Base-by-base conservation (phyloP, 2,797 vertebrate genomes). In the Emydoidea blandingii region DNA sequence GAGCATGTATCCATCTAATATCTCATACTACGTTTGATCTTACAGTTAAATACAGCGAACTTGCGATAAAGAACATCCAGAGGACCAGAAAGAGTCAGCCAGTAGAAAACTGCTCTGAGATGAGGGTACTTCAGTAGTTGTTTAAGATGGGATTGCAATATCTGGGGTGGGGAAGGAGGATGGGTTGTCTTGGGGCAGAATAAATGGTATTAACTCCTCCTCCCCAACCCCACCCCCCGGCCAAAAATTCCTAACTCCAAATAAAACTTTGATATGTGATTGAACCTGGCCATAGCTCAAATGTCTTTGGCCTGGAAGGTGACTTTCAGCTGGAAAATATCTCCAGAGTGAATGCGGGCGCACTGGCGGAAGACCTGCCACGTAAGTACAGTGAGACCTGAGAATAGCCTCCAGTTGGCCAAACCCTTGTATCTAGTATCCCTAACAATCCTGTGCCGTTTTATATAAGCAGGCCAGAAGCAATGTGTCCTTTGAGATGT, bases 401-500 rank as follows among this genome's bases (percentile, higher is more conserved):
- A 52, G 94, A 23, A 16, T 88, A 87, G 88, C 1, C 25, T 0
- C 31, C 89, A 8, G 81, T 68, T 5, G 94, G 87, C 95, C 0
- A 0, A 87, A 79, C 84, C 90, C 86, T 50, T 1, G 3, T 94
- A 94, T 96, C 94, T 90, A 0, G 89, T 97, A 94, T 94, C 97
- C 81, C 59, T 92, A 91, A 94, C 97, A 96, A 95, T 96, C 78
- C 0, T 0, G 82, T 74, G 88, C 12, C 92, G 4, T 85, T 29
- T 52, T 89, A 4, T 47, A 74, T 74, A 34, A 81, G 81, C 47
- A 81, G 23, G 79, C 93, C 68, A 90, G 87, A 89, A 79, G 68
- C 86, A 31, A 2, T 6, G 16, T 0, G 96, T 96, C 96, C 97
- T 92, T 89, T 0, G 94, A 97, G 91, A 54, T 62, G 82, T 7